phyloP scores from a whole-genome alignment of 2,797 vertebrate species.

The Helarctos malayanus region DNA sequence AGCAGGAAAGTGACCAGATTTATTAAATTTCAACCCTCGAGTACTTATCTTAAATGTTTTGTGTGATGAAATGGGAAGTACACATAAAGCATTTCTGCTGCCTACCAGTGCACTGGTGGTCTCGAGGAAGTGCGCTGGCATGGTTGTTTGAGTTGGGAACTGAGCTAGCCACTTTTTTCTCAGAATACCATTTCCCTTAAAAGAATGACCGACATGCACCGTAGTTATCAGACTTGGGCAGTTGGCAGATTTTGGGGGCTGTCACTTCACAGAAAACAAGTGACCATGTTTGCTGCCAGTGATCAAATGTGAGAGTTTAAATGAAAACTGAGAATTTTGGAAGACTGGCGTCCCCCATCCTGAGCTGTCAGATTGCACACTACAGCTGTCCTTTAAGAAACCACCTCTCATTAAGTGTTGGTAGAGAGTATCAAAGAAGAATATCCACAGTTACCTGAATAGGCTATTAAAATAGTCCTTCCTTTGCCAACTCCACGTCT shows the following conservation, averaged over 20 bases:
- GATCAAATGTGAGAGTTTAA: neutral
- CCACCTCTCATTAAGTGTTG: neutral
- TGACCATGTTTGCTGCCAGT: neutral
- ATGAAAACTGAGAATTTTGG: slow-evolving; percentile 17
- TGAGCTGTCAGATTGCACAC: neutral
- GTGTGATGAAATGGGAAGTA: neutral
- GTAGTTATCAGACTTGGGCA: neutral
- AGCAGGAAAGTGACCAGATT: neutral
- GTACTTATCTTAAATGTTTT: neutral
- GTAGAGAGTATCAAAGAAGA: neutral
- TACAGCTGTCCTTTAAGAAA: neutral
- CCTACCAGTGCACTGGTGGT: too few species aligned
- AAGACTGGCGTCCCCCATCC: neutral
- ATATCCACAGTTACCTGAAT: neutral
- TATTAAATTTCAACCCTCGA: neutral
- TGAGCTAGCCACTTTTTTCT: neutral
- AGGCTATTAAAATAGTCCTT: neutral
- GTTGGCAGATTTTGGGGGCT: neutral
- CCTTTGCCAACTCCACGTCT: neutral
- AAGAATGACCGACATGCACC: neutral
- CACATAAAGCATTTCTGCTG: neutral
- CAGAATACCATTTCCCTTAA: neutral
- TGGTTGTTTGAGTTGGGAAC: neutral
- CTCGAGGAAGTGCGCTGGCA: accelerated
- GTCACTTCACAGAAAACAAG: neutral